These are phyloP conservation scores for Aratinga solstitialis DNA, from an alignment of 2,797 vertebrate genomes.

Conservation along the genomic window DNA sequence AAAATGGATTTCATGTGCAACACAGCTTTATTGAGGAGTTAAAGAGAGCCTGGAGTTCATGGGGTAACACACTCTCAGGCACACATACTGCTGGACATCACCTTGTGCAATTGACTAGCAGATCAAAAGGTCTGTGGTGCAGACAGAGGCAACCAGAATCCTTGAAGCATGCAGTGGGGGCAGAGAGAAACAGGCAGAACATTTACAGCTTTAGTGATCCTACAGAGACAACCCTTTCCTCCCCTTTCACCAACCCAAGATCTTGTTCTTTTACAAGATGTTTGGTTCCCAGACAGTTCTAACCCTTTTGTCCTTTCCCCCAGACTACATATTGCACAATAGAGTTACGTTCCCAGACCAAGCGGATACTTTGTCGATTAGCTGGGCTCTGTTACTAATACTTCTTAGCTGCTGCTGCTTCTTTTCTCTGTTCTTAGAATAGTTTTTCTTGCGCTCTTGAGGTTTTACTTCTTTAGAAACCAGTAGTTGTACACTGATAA, in stretches of 20 bases:
- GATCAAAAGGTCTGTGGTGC: neutral
- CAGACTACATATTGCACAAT: neutral
- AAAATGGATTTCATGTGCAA: neutral
- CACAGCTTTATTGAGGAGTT: neutral
- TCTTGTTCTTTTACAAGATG: neutral
- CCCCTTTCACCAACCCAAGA: neutral
- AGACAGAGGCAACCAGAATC: neutral
- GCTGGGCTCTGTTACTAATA: neutral
- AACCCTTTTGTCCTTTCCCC: neutral
- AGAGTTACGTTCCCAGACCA: neutral
- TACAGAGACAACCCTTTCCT: neutral
- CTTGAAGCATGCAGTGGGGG: neutral
- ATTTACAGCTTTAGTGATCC: neutral
- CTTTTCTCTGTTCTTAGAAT: neutral
- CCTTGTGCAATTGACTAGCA: neutral
- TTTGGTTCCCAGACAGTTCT: neutral
- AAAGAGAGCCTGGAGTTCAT: neutral
- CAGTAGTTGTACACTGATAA: accelerated
- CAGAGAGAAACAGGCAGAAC: neutral
- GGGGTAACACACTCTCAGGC: neutral
- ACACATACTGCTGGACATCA: neutral
- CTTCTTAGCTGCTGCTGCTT: neutral
- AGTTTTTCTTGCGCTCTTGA: neutral
- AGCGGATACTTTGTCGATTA: neutral
- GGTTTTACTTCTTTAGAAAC: neutral